phyloP scores from a whole-genome alignment of 2,888 invertebrate species.

The Achlya flavicornis region DNA sequence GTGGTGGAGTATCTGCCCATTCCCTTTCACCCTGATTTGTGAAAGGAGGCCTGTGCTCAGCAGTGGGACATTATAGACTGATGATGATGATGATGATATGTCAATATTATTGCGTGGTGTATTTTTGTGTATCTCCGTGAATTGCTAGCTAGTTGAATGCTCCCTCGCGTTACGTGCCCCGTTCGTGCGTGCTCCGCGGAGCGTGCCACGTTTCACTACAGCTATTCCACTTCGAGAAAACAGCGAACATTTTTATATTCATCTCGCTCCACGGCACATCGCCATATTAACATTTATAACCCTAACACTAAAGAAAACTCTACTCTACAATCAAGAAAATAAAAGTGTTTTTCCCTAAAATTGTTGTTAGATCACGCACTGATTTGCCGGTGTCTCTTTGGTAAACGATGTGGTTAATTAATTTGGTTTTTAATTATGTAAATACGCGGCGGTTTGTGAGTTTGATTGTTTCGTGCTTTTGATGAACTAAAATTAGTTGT shows the following conservation, averaged over 20 bases:
- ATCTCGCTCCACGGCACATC: slow-evolving; percentile 68
- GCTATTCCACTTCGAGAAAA: slow-evolving; percentile 77
- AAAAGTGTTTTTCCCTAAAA: slow-evolving; percentile 62
- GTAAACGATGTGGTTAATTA: slow-evolving; percentile 12
- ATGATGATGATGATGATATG: too few species aligned
- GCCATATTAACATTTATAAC: slow-evolving; percentile 25
- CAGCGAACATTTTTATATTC: slow-evolving; percentile 73
- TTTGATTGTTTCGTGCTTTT: neutral
- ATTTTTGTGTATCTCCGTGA: neutral
- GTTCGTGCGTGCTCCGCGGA: slow-evolving; percentile 61
- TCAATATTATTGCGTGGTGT: too few species aligned
- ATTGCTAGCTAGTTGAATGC: slow-evolving; percentile 32
- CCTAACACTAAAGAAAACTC: slow-evolving; percentile 43
- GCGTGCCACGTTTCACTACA: slow-evolving; percentile 80
- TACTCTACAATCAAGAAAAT: slow-evolving; percentile 59
- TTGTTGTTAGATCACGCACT: slow-evolving; percentile 26
- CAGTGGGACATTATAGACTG: too few species aligned
- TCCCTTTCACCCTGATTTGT: too few species aligned
- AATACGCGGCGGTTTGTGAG: neutral
- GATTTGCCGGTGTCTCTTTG: slow-evolving; percentile 28
- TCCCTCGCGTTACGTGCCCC: slow-evolving; percentile 22
- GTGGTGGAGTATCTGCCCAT: too few species aligned
- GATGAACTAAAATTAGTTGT: neutral
- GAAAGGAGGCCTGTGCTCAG: too few species aligned
- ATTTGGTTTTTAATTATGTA: neutral